Base-by-base conservation (phyloP, 2,888 invertebrate species). In the Blera fallax region DNA sequence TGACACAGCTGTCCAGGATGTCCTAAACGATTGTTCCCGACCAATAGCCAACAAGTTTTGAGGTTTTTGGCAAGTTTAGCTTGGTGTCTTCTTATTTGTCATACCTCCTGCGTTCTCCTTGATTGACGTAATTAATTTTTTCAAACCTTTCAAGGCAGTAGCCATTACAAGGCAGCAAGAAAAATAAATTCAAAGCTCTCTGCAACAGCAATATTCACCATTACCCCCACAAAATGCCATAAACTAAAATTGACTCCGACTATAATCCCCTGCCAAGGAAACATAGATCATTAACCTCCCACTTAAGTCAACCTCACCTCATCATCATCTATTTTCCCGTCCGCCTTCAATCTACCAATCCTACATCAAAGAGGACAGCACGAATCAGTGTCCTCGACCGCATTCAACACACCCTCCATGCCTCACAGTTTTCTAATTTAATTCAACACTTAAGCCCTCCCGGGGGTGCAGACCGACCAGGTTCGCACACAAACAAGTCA, bases 371-470 rank as follows among this genome's bases (percentile, higher is more conserved):
- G 34, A 45, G 34, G n/a, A 32, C 32, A 74, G 2, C 64, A 64
- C 34, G 11, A 70, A 48, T 56, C 37, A 65, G 32, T 64, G 32
- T 32, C 64, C 43, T 74, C 54, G 64, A 74, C 54, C 74, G 64
- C 21, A 64, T 74, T 74, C 54, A 54, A 62, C 64, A 65, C 45
- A 32, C 43, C 34, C 32, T 4, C 14, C 32, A 62, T 8, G 54
- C 54, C 64, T 32, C 52, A n/a, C 7, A 52, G 18, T 4, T 45
- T n/a, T 24, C 16, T 69, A 60, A 77, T 77, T 69, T 62, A 40
- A 77, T 69, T 69, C 52, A 62, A 69, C 77, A 78, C 50, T 60
- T 69, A 78, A 52, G 32, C 32, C 43, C 11, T 3, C 70, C 56
- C 6, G 3, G 10, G 10, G n/a, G 18, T 54, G 10, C 6, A 40